Conservation (phyloP, 2,797 vertebrate species). For the Helarctos malayanus region DNA sequence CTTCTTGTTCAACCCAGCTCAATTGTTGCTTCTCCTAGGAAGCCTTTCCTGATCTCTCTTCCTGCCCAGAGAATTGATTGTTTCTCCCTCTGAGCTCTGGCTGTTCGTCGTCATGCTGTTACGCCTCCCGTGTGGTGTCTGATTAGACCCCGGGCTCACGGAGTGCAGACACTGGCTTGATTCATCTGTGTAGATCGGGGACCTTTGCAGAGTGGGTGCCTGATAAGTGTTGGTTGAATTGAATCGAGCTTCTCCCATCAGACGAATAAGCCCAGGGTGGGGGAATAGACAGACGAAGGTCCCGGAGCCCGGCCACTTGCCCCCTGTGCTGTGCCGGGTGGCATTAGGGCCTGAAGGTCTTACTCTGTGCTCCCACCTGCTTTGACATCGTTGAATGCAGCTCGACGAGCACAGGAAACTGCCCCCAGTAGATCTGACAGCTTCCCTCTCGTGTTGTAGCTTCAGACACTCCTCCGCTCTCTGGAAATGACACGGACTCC, state of each 20-base stretch:
- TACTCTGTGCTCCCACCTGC: neutral
- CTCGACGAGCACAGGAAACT: neutral
- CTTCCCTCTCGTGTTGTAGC: neutral
- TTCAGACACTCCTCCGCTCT: conserved; percentile 58
- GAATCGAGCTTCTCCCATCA: neutral
- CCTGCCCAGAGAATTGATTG: neutral
- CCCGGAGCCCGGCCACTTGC: neutral
- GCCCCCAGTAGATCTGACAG: neutral
- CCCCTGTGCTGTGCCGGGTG: too few relatives aligned
- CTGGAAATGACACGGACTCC: conserved; percentile 82
- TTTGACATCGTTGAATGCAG: rapidly evolving
- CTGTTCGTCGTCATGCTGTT: neutral
- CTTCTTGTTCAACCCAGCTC: neutral
- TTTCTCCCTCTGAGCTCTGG: neutral
- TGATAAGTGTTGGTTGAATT: neutral
- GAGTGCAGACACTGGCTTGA: neutral
- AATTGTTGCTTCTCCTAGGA: neutral
- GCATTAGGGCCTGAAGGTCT: neutral
- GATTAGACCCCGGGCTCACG: neutral
- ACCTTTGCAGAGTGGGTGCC: neutral
- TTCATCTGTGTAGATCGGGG: neutral
- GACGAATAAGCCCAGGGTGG: neutral
- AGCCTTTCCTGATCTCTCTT: neutral
- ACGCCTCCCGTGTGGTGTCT: rapidly evolving
- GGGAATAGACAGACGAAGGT: neutral